Conservation (phyloP, 2,888 invertebrate species). For the Imbricaverruca yamaguchii region DNA sequence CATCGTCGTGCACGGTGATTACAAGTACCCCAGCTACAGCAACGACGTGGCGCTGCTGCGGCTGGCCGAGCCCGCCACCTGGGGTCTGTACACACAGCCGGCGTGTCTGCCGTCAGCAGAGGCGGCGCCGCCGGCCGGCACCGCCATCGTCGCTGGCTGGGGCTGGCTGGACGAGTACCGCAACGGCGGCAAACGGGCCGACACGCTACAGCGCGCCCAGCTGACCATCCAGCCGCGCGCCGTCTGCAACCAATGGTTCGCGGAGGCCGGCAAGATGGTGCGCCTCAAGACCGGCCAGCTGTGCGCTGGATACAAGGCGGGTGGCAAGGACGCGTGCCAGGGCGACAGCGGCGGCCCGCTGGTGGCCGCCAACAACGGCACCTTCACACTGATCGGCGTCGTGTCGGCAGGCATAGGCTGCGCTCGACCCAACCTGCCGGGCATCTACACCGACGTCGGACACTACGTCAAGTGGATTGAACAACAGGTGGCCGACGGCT, state of each 20-base stretch:
- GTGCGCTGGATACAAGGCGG: constrained; percentile 37
- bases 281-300: constrained; percentile 35
- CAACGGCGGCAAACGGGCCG: constrained; percentile 29
- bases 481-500: background rate
- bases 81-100: constrained; percentile 38
- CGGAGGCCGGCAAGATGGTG: constrained; percentile 34
- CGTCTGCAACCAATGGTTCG: constrained; percentile 35
- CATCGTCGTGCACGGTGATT: constrained; percentile 38
- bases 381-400: constrained; percentile 35
- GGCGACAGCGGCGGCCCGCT: constrained; percentile 38
- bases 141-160: constrained; percentile 37
- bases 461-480: background rate
- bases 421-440: constrained; percentile 36
- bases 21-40: constrained; percentile 34
- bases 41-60: constrained; percentile 41
- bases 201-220: constrained; percentile 35
- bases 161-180: constrained; percentile 34
- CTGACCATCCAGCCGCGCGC: constrained; percentile 35
- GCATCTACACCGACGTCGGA: constrained; percentile 36
- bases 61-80: constrained; percentile 36
- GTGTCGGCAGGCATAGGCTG: constrained; percentile 38
- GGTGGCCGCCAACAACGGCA: constrained; percentile 32
- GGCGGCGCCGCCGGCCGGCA: constrained; percentile 32
- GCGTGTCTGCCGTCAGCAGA: constrained; percentile 38
- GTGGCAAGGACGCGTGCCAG: constrained; percentile 37